Base-by-base conservation (phyloP, 2,888 invertebrate genomes). In the Rhagophthalmus giganteus region DNA sequence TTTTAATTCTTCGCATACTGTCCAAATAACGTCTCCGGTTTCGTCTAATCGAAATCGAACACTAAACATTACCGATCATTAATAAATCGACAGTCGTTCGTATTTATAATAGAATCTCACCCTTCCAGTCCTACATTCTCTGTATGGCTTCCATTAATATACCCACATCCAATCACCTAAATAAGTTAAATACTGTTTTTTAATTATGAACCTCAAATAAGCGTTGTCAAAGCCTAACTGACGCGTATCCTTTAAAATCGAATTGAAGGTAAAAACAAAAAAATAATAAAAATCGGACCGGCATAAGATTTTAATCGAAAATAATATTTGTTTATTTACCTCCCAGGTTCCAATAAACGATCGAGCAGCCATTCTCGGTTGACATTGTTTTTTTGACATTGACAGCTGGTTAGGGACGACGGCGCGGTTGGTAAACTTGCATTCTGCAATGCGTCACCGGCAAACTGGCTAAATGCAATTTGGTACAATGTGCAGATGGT, bases 21-120 rank as follows among this genome's bases (percentile, higher is more conserved):
- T 81, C 84, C 84, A 84, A 4, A 78, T 79, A 4, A 84, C 83
- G 71, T 84, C 84, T 24, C 83, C 83, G 60, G 75, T 79, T 59
- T 82, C 81, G 65, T 83, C 82, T 61, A 85, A 66, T 20, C 73
- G 69, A 67, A 82, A 79, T 63, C 77, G 60, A 32, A 75, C 69
- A 12, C 75, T 75, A 55, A 67, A 67, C 40, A 26, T 25, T 2
- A 32, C 12, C n/a, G 2, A 1, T 32, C 12, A 14, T 13, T 33
- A 15, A 7, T 33, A 12, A 13, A 14, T 2, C 3, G 7, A 2
- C 16, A 13, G 7, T 24, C 24, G n/a, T n/a, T n/a, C n/a, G n/a
- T n/a, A 24, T 7, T 6, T 24, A 24, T 9, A 27, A 9, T 27
- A 27, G 3, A 10, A 30, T 49, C 67, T 66, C 66, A 79, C 79